Base-by-base conservation (phyloP, 2,888 invertebrate species). In the Sisyra terminalis region DNA sequence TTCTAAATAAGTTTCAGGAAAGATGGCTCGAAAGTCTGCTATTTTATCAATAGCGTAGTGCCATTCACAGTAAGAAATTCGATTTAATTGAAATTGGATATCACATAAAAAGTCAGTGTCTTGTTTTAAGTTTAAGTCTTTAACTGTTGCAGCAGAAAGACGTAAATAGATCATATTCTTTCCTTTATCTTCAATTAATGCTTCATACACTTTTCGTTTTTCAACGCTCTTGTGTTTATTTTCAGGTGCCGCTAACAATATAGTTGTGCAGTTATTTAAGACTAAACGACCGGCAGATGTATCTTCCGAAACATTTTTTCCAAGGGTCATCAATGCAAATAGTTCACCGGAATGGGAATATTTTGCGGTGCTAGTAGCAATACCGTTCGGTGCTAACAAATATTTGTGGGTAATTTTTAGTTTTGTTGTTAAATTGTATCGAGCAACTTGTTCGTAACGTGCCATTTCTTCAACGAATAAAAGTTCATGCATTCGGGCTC, bases 61-160 rank as follows among this genome's bases (percentile, higher is more conserved):
- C 83, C 85, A 86, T 56, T 87, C 84, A 59, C 85, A 85, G 51
- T 84, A 78, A 0, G 83, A 78, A 47, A 84, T 66, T 35, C 87
- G 70, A 57, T 84, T 86, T 47, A 87, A 57, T 53, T 85, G 80
- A 56, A 87, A 87, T 55, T 85, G 85, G 43, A 87, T 77, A 56
- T 83, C 77, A 46, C 77, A 76, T 40, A 71, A 62, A 42, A 80
- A 64, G 46, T 74, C 74, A 1, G 70, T 72, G 46, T 81, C 78
- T 2, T 73, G 64, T 48, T 67, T 66, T 45, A 85, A 60, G 3
- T 65, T 60, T 50, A 83, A 65, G 15, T 71, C 72, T 14, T 68
- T 61, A 0, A 83, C 81, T 50, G 78, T 75, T 10, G 67, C 64
- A 1, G 72, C 69, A 1, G 84, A 78, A 17, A 86, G 55, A 49